A percentile compares a stretch with the other conserved stretches of the same genome.
Evolutionary conservation across 1,140 invertebrate species (phyloP).

Genomic region (Brachionus asplanchnoidis): DNA sequence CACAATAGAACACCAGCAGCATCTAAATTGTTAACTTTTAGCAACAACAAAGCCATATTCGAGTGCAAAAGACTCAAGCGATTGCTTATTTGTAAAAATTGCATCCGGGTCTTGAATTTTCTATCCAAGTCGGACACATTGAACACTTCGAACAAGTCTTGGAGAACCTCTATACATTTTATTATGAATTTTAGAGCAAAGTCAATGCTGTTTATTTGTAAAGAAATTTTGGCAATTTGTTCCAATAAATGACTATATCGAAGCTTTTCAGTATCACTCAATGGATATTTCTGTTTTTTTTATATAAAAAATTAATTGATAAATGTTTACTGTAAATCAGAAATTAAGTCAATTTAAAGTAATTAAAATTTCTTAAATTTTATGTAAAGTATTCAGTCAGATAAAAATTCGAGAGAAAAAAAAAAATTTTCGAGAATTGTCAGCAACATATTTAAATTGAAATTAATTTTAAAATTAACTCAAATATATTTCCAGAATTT

Average conservation of each 20-base stretch:
- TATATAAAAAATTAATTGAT: neutral
- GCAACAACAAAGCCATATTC: constrained; percentile 10
- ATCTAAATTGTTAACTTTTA: constrained; percentile 10
- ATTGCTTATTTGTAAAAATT: constrained; percentile 32
- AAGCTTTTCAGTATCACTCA: constrained; percentile 23
- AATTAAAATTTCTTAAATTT: too few relatives aligned
- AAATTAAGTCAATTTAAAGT: too few relatives aligned
- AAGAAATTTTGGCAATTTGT: neutral
- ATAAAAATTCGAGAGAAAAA: too few relatives aligned
- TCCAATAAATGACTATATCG: constrained; percentile 1
- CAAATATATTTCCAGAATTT: too few relatives aligned
- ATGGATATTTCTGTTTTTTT: constrained; percentile 8
- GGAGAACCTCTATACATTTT: neutral
- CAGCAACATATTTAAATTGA: too few relatives aligned
- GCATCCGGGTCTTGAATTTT: constrained; percentile 5
- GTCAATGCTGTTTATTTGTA: constrained; percentile 4
- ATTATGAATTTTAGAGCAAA: constrained; percentile 10
- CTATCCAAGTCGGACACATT: neutral
- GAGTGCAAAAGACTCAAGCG: constrained; percentile 16
- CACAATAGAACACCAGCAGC: neutral
- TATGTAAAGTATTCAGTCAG: too few relatives aligned
- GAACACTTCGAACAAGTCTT: constrained; percentile 33
- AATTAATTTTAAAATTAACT: too few relatives aligned
- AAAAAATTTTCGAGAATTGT: too few relatives aligned
- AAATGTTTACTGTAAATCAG: too few relatives aligned